Conservation (phyloP, 2,888 invertebrate genomes). For the Petrolisthes manimaculis region DNA sequence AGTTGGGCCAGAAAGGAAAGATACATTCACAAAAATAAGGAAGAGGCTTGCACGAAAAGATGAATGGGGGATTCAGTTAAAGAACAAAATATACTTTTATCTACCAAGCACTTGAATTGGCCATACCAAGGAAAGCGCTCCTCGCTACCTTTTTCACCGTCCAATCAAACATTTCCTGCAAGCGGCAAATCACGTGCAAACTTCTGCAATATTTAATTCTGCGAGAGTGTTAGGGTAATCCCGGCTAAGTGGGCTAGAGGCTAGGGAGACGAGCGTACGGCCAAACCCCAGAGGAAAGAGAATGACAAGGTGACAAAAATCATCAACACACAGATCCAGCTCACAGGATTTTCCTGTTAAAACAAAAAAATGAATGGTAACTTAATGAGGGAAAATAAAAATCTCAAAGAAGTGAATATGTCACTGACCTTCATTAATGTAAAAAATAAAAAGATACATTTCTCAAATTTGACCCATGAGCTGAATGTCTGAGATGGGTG, state of each 20-base stretch:
- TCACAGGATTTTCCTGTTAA: constrained; percentile 42
- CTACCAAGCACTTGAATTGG: not conserved
- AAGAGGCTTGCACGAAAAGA: not conserved
- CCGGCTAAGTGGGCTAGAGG: constrained; percentile 27
- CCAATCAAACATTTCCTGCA: not conserved
- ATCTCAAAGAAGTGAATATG: not conserved
- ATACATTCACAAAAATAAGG: constrained; percentile 13
- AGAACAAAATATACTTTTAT: not conserved
- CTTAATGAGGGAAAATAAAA: not conserved
- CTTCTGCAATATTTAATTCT: constrained; percentile 20
- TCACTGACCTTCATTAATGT: not conserved
- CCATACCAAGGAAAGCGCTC: not conserved
- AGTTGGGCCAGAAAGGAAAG: not conserved
- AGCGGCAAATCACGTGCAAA: not conserved
- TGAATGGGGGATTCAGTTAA: not conserved
- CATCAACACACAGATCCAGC: constrained; percentile 36
- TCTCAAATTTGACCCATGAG: constrained; percentile 8
- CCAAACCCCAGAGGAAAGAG: constrained; percentile 59
- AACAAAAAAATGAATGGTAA: not conserved
- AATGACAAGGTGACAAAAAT: constrained; percentile 35
- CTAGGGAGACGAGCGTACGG: constrained; percentile 53
- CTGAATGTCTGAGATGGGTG: not conserved
- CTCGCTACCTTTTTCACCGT: not conserved
- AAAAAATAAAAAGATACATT: not conserved
- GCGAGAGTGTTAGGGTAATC: constrained; percentile 10